Conservation (phyloP, 2,113 vertebrate species). For the Ptilorrhoa leucosticta region DNA sequence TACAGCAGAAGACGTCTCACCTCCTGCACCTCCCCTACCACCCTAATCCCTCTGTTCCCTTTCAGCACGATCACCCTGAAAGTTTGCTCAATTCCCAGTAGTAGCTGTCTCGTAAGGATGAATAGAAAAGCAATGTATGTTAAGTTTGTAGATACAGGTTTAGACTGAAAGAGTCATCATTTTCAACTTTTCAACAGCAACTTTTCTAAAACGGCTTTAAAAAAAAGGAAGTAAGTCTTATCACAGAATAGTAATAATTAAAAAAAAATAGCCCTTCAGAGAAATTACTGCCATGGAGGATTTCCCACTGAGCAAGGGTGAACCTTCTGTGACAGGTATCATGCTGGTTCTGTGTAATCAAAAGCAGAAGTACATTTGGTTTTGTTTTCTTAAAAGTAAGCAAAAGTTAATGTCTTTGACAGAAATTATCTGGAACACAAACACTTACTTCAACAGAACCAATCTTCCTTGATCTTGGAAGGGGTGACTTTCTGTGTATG, state of each 20-base stretch:
- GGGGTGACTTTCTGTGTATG: conserved; percentile 87
- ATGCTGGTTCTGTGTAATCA: neutral
- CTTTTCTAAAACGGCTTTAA: neutral
- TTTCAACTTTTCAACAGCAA: neutral
- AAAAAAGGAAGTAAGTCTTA: neutral
- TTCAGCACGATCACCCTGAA: neutral
- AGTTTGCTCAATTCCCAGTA: neutral
- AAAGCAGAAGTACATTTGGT: neutral
- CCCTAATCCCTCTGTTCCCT: neutral
- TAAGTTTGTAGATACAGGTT: neutral
- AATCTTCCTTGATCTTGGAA: conserved; percentile 84
- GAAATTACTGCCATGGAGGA: neutral
- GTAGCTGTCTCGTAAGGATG: neutral
- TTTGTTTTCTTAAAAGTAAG: conserved; percentile 7
- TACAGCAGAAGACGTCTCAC: neutral
- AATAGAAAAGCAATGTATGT: neutral
- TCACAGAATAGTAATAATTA: neutral
- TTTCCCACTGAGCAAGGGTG: neutral
- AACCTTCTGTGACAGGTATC: neutral
- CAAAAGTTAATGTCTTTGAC: conserved; percentile 11
- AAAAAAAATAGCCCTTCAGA: neutral
- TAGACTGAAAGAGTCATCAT: neutral
- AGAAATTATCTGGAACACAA: neutral
- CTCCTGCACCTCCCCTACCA: neutral
- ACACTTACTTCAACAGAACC: conserved; percentile 86